Conservation (phyloP, 2,888 invertebrate species). For the Dolichomitus sp. region DNA sequence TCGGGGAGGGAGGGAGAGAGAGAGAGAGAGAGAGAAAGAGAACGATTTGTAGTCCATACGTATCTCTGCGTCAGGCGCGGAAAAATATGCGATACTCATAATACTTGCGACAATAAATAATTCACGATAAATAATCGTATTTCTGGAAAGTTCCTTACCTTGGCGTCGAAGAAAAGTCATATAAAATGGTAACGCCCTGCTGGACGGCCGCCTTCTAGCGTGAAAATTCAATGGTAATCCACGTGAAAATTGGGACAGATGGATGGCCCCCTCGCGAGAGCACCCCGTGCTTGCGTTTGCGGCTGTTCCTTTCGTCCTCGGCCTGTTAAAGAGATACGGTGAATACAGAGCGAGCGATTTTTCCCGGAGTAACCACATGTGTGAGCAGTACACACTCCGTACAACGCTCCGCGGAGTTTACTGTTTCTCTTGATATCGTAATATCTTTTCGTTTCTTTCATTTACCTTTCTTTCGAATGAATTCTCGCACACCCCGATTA, state of each 20-base stretch:
- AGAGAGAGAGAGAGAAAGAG: conserved; percentile 26
- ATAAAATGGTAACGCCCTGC: conserved; percentile 97
- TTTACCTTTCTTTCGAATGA: conserved; percentile 46
- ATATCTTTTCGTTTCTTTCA: background rate
- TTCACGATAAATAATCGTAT: background rate
- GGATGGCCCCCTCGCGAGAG: conserved; percentile 81
- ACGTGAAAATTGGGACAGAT: conserved; percentile 79
- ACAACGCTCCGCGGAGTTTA: background rate
- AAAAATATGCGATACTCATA: background rate
- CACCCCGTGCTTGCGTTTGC: conserved; percentile 70
- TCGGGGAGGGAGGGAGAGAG: background rate
- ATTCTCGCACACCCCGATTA: conserved; percentile 40
- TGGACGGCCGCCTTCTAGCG: conserved; percentile 90
- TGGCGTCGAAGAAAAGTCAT: conserved; percentile 98
- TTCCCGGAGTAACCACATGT: background rate
- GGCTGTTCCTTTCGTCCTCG: conserved; percentile 43
- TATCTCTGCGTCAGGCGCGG: background rate
- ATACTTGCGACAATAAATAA: background rate
- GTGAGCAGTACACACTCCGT: background rate
- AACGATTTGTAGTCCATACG: background rate
- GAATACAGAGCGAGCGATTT: background rate
- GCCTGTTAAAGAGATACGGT: conserved; percentile 44
- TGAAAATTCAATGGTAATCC: conserved; percentile 82
- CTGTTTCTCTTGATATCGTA: conserved; percentile 3
- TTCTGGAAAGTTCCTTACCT: conserved; percentile 89